Percentiles rank a stretch among this genome's conserved stretches.
These are phyloP conservation scores for Dasysyrphus albostriatus DNA, from an alignment of 2,888 invertebrate species.

Conservation along the genomic window DNA sequence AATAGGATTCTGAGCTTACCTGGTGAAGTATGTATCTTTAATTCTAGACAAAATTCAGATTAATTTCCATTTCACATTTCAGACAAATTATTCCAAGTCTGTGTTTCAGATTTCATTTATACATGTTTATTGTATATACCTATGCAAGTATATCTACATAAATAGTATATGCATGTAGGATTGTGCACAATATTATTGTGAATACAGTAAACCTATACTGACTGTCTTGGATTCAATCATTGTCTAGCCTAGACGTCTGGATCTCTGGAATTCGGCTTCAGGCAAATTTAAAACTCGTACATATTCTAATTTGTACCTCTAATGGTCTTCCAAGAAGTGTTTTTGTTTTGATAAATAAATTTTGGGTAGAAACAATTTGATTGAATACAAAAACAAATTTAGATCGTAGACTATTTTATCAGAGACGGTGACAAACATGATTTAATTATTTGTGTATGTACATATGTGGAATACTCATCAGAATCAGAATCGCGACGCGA, in stretches of 20 bases:
- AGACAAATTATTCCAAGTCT: neutral
- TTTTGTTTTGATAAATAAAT: slow-evolving; percentile 14
- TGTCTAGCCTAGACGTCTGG: neutral
- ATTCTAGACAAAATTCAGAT: neutral
- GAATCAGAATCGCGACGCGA: slow-evolving; percentile 46
- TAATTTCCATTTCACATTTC: neutral
- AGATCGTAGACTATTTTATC: slow-evolving; percentile 44
- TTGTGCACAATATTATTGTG: too few relatives aligned
- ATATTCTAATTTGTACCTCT: slow-evolving; percentile 11
- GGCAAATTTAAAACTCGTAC: neutral
- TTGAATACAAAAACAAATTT: neutral
- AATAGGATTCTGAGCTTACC: neutral
- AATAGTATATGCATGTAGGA: too few relatives aligned
- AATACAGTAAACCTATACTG: neutral
- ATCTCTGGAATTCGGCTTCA: neutral
- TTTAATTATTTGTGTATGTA: slow-evolving; percentile 58
- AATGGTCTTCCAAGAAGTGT: slow-evolving; percentile 2
- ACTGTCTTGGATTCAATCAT: neutral
- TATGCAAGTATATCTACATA: too few relatives aligned
- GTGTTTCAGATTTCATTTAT: neutral
- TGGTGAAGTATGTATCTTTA: neutral
- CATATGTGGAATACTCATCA: slow-evolving; percentile 49
- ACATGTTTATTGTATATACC: too few relatives aligned
- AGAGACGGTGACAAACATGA: slow-evolving; percentile 44
- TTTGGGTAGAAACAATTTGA: neutral